phyloP scores from a whole-genome alignment of 2,113 vertebrate genomes.

The Antennarius striatus region DNA sequence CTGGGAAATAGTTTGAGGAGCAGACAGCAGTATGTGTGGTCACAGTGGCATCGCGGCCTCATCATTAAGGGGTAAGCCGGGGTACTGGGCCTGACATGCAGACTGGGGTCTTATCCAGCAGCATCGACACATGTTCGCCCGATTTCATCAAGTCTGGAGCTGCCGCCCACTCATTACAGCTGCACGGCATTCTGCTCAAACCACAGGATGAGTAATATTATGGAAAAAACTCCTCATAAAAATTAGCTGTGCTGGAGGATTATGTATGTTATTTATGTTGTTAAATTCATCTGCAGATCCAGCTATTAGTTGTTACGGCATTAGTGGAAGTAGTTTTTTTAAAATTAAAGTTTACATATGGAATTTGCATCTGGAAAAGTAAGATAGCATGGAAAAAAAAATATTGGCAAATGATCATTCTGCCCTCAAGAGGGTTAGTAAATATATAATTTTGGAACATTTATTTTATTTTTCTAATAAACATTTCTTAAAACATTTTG shows the following conservation, averaged over 20 bases:
- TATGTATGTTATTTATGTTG: background rate
- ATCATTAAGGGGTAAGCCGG: slow-evolving; percentile 53
- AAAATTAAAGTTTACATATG: background rate
- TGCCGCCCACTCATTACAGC: slow-evolving; percentile 54
- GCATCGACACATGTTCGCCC: slow-evolving; percentile 58
- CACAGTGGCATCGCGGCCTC: slow-evolving; percentile 68
- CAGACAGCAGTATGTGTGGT: slow-evolving; percentile 71
- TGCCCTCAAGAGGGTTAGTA: background rate
- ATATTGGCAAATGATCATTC: background rate
- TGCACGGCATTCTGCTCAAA: slow-evolving; percentile 44
- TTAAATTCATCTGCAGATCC: background rate
- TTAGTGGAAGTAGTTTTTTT: background rate
- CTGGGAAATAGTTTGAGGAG: slow-evolving; percentile 77
- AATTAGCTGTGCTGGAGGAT: slow-evolving; percentile 6
- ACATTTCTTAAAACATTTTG: too few relatives aligned
- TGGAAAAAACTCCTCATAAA: slow-evolving; percentile 52
- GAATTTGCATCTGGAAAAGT: background rate
- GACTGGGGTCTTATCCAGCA: slow-evolving; percentile 52
- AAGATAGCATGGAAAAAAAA: background rate
- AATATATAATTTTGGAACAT: background rate
- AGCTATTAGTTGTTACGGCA: background rate
- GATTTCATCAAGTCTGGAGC: slow-evolving; percentile 59
- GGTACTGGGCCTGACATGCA: slow-evolving; percentile 52
- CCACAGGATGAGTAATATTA: slow-evolving; percentile 47
- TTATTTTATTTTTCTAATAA: too few relatives aligned